Evolutionary conservation across 2,113 vertebrate genomes (phyloP), one percentile per base, ranked within the genome.

Genomic region (Prolemur simus): DNA sequence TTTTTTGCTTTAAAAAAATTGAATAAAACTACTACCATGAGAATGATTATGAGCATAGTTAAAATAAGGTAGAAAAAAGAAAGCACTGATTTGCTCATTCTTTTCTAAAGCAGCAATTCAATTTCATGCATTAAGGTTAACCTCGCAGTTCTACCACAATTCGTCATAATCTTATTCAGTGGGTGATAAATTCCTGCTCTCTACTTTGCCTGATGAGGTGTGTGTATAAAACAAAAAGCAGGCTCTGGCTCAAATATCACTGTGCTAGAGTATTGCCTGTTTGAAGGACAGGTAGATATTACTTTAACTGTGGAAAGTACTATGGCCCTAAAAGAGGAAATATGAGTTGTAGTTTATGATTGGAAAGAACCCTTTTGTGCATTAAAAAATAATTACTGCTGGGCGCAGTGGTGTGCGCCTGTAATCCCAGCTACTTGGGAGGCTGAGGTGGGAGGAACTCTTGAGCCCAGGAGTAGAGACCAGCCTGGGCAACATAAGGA

Each of bases 211-310:
- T 93, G 69, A 76, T 83, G 63, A 87, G 21, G 3, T 83, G 17
- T 84, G 9, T 81, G 4, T 82, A n/a, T 78, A 81, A 45, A 95
- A 83, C 10, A 69, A n/a, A 86, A 76, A 87, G 63, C 34, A 45
- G 34, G 10, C 82, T 91, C 95, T 98, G 94, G 97, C 82, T 95
- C 97, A 97, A 96, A 94, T 96, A 92, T 96, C 88, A 96, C 66
- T 83, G 92, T 97, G 92, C 34, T 81, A 25, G 17, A 87, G 17
- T 95, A 69, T 81, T 81, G 29, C 82, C 95, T 97, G 58, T 95
- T 82, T 94, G 94, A 98, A 97, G 96, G 80, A 93, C 97, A 98
- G 91, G 60, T 91, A 95, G 96, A 85, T 91, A 60, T 52, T 60
- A 60, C 25, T 80, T 76, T 63, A 80, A 66, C 21, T 87, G 37